Evolutionary conservation across 2,113 vertebrate species (phyloP).

Genomic region (Forbesichthys agassizii): DNA sequence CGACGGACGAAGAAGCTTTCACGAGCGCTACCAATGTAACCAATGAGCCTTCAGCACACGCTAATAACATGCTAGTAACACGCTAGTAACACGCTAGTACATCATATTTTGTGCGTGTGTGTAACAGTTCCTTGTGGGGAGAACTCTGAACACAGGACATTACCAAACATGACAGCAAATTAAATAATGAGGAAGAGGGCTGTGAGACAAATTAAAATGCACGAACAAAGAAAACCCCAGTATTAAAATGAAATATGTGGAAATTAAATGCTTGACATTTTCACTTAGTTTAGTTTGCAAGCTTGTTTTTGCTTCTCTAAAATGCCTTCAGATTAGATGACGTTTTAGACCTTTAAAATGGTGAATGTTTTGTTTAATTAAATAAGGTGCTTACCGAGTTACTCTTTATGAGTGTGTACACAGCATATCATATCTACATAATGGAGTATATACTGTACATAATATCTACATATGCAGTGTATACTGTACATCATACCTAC

Average conservation of each 20-base stretch:
- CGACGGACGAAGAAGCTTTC: not conserved
- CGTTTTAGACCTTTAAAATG: constrained; percentile 23
- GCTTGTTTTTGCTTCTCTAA: constrained; percentile 3
- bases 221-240: constrained; percentile 11
- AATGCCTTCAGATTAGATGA: constrained; percentile 3
- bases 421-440: too few species aligned
- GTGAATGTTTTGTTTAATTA: constrained; percentile 50
- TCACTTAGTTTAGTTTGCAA: constrained; percentile 10
- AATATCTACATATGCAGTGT: not conserved
- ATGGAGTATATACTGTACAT: not conserved
- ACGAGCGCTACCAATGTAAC: not conserved
- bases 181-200: too few species aligned
- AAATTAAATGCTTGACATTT: constrained; percentile 6
- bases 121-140: too few species aligned
- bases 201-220: not conserved
- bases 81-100: too few species aligned
- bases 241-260: constrained; percentile 18
- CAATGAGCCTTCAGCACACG: not conserved
- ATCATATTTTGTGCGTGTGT: too few species aligned
- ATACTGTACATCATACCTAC: too few species aligned
- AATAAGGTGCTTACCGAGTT: constrained; percentile 3
- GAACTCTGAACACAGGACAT: too few species aligned
- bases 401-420: too few species aligned
- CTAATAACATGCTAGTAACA: too few species aligned
- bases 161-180: too few species aligned